Conservation (phyloP, 1,140 invertebrate species). For the Pollicipes pollicipes region DNA sequence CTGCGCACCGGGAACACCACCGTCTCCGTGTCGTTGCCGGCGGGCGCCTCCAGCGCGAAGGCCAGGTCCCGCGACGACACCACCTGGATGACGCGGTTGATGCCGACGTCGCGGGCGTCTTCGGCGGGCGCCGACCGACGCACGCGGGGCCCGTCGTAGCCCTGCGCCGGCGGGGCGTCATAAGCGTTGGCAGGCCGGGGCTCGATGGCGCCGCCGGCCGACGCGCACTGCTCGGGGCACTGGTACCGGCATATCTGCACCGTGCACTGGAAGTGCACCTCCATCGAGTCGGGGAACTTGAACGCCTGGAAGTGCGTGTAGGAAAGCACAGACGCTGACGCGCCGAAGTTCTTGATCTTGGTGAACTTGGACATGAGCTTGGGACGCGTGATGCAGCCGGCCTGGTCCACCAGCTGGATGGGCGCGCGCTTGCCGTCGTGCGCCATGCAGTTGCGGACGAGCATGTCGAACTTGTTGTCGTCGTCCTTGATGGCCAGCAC, state of each 20-base stretch:
- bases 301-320: slow-evolving; percentile 84
- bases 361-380: slow-evolving; percentile 86
- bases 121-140: slow-evolving; percentile 26
- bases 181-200: slow-evolving; percentile 33
- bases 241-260: slow-evolving; percentile 86
- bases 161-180: slow-evolving; percentile 27
- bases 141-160: slow-evolving; percentile 33
- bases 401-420: slow-evolving; percentile 84
- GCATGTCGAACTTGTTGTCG: slow-evolving; percentile 88
- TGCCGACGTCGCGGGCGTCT: slow-evolving; percentile 55
- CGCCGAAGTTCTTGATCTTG: slow-evolving; percentile 88
- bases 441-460: slow-evolving; percentile 82
- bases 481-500: slow-evolving; percentile 88
- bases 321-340: slow-evolving; percentile 71
- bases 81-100: slow-evolving; percentile 56
- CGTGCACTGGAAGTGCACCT: slow-evolving; percentile 88
- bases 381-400: slow-evolving; percentile 73
- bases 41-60: slow-evolving; percentile 43
- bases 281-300: slow-evolving; percentile 91
- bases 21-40: slow-evolving; percentile 24
- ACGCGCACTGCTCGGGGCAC: slow-evolving; percentile 71
- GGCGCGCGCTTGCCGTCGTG: slow-evolving; percentile 84
- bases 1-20: slow-evolving; percentile 16
- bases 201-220: slow-evolving; percentile 34
- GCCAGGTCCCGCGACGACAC: slow-evolving; percentile 69